Conservation (phyloP, 2,113 vertebrate species). For the Nerophis lumbriciformis region DNA sequence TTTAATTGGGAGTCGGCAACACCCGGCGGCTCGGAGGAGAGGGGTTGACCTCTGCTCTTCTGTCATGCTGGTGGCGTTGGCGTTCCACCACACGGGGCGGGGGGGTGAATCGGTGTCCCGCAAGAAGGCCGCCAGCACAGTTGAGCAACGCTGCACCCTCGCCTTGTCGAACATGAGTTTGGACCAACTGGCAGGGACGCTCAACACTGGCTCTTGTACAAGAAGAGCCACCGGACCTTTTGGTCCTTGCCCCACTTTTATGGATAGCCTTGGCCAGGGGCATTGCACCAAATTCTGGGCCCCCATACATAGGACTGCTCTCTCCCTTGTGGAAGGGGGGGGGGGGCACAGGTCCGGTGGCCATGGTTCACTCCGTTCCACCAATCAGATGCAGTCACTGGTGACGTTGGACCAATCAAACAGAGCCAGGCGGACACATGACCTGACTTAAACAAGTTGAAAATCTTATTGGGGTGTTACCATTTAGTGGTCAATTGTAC, state of each 20-base stretch:
- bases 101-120: slow-evolving; percentile 28
- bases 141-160: slow-evolving; percentile 20
- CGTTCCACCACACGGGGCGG: slow-evolving; percentile 13
- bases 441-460: too few species aligned
- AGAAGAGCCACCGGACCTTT: slow-evolving; percentile 12
- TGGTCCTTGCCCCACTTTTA: not conserved
- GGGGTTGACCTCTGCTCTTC: slow-evolving; percentile 42
- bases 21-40: slow-evolving; percentile 31
- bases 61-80: slow-evolving; percentile 25
- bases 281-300: too few species aligned
- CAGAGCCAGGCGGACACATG: too few species aligned
- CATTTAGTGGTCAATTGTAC: too few species aligned
- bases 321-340: too few species aligned
- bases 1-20: slow-evolving; percentile 52
- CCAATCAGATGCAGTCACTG: too few species aligned
- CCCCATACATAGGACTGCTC: too few species aligned
- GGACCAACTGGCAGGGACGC: slow-evolving; percentile 25
- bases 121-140: slow-evolving; percentile 26
- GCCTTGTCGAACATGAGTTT: slow-evolving; percentile 38
- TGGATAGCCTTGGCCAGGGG: too few species aligned
- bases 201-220: slow-evolving; percentile 13
- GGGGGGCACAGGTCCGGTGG: too few species aligned
- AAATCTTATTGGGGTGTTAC: too few species aligned
- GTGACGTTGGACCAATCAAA: too few species aligned
- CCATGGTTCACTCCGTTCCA: too few species aligned